These are phyloP conservation scores for Mesochorus sp. DNA, from an alignment of 2,888 invertebrate genomes.

Conservation along the genomic window DNA sequence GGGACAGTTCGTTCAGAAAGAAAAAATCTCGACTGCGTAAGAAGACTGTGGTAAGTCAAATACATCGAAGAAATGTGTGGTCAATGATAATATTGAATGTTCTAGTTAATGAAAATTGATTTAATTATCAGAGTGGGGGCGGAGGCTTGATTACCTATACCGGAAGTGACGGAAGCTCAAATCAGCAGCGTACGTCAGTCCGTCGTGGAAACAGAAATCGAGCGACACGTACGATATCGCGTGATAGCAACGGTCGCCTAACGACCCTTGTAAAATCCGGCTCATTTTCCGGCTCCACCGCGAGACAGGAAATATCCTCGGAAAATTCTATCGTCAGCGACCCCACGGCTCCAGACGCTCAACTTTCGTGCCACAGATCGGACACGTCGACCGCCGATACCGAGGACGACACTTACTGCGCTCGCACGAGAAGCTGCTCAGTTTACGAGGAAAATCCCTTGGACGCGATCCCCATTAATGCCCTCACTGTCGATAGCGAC, in stretches of 20 bases:
- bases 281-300: conserved; percentile 87
- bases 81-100: neutral
- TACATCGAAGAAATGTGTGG: neutral
- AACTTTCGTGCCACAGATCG: conserved; percentile 71
- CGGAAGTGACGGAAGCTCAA: conserved; percentile 80
- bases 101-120: neutral
- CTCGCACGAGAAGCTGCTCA: conserved; percentile 66
- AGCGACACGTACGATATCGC: conserved; percentile 67
- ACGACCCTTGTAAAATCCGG: conserved; percentile 87
- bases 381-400: conserved; percentile 81
- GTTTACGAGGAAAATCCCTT: conserved; percentile 71
- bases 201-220: conserved; percentile 63
- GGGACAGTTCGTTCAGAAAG: conserved; percentile 81
- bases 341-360: conserved; percentile 84
- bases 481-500: conserved; percentile 85
- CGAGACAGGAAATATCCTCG: conserved; percentile 80
- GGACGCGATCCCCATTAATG: conserved; percentile 71
- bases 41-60: conserved; percentile 80
- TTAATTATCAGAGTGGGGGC: conserved; percentile 22
- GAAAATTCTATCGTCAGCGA: conserved; percentile 86
- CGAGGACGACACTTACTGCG: conserved; percentile 73
- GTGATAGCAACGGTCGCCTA: conserved; percentile 75
- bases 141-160: conserved; percentile 50
- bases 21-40: conserved; percentile 82
- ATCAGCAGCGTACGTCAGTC: conserved; percentile 74